phyloP scores from a whole-genome alignment of 37 sponge, comb jelly and placozoan genomes.

The Aphrocallistes beatrix region DNA sequence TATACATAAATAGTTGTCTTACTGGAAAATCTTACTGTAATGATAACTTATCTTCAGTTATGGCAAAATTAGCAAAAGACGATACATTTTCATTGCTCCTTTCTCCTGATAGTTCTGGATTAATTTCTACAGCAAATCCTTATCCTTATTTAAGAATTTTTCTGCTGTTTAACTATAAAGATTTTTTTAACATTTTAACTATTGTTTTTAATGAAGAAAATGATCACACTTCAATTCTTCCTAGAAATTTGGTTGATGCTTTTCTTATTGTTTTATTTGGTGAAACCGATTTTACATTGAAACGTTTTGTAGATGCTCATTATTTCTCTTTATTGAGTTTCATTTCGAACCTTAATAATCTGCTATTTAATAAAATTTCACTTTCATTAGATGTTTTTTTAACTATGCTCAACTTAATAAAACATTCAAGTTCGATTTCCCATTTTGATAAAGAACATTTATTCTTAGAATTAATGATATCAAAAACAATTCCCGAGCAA shows the following conservation, averaged over 20 bases:
- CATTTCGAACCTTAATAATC: too few species aligned
- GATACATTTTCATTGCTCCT: not conserved
- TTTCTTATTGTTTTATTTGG: not conserved
- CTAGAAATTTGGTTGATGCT: not conserved
- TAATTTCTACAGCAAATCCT: not conserved
- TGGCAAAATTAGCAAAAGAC: not conserved
- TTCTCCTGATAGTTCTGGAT: not conserved
- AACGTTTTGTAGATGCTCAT: too few species aligned
- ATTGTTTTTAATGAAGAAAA: not conserved
- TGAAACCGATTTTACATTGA: too few species aligned
- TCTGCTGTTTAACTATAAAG: not conserved
- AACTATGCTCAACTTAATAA: too few species aligned
- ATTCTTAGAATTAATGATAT: not conserved
- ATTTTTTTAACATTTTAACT: not conserved
- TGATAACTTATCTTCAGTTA: not conserved
- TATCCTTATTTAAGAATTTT: not conserved
- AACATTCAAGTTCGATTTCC: too few species aligned
- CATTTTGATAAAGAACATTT: not conserved
- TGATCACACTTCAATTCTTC: not conserved
- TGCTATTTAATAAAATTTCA: too few species aligned
- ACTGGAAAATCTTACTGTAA: not conserved
- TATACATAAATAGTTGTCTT: not conserved
- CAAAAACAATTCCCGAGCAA: not conserved
- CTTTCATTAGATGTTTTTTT: too few species aligned
- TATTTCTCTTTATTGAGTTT: too few species aligned